Conservation (phyloP, 2,888 invertebrate species). For the Neoascia interrupta region DNA sequence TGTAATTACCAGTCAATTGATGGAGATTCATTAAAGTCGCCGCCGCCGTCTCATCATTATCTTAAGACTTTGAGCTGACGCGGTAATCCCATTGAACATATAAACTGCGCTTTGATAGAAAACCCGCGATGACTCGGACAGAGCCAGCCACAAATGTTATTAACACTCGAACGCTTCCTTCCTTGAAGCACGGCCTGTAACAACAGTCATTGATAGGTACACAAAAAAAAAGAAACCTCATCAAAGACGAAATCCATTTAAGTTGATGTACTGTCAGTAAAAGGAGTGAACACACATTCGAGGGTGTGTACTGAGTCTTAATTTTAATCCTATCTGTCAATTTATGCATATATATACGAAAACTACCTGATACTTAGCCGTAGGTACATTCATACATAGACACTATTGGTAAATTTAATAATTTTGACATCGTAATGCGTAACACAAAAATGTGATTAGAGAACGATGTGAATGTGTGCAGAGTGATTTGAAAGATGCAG, state of each 20-base stretch:
- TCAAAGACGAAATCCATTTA: slow-evolving; percentile 28
- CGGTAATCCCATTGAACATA: slow-evolving; percentile 34
- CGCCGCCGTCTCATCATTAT: slow-evolving; percentile 23
- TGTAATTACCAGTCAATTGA: slow-evolving; percentile 35
- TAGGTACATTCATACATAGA: background rate
- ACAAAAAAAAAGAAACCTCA: background rate
- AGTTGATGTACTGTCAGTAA: slow-evolving; percentile 44
- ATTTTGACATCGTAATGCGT: slow-evolving; percentile 59
- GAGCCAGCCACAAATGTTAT: slow-evolving; percentile 14
- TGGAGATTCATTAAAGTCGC: slow-evolving; percentile 25
- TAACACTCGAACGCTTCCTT: slow-evolving; percentile 38
- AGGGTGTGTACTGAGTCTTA: slow-evolving; percentile 29
- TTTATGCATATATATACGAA: slow-evolving; percentile 17
- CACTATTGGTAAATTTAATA: too few relatives aligned
- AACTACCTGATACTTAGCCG: slow-evolving; percentile 1
- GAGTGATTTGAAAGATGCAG: slow-evolving; percentile 28
- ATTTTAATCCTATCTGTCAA: slow-evolving; percentile 35
- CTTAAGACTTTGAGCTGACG: slow-evolving; percentile 36
- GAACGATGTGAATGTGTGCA: background rate
- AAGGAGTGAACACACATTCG: slow-evolving; percentile 19
- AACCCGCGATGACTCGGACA: too few relatives aligned
- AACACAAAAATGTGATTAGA: slow-evolving; percentile 42
- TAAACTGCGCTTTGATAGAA: slow-evolving; percentile 20
- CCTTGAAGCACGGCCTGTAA: slow-evolving; percentile 7
- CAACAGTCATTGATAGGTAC: too few relatives aligned